Percentiles rank a stretch among this genome's conserved stretches.
Conservation (phyloP, 2,113 vertebrate species). For the Otus sunia region DNA sequence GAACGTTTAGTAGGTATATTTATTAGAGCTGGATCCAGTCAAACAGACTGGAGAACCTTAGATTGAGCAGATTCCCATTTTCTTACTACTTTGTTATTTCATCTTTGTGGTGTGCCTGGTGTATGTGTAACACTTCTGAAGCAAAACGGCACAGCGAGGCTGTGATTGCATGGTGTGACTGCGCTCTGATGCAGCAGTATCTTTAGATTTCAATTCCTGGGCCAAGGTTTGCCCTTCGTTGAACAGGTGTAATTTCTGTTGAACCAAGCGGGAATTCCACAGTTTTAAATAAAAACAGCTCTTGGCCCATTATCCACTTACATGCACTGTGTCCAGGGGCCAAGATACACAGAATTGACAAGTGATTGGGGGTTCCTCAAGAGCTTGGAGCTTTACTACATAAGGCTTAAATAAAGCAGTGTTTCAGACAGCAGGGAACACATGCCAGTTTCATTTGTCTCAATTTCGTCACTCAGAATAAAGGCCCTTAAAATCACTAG, state of each 20-base stretch:
- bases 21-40: background rate
- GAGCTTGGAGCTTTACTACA: background rate
- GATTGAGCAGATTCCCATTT: background rate
- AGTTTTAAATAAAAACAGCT: slow-evolving; percentile 29
- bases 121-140: background rate
- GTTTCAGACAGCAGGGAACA: slow-evolving; percentile 13
- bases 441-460: slow-evolving; percentile 13
- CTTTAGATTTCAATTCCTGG: background rate
- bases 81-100: background rate
- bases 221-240: background rate
- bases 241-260: slow-evolving; percentile 46
- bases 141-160: background rate
- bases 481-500: slow-evolving; percentile 37
- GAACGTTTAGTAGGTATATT: background rate
- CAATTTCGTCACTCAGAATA: slow-evolving; percentile 26
- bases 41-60: background rate
- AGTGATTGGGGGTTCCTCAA: slow-evolving; percentile 32
- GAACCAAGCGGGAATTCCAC: background rate
- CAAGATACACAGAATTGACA: slow-evolving; percentile 36
- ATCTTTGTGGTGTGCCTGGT: background rate
- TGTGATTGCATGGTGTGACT: background rate
- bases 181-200: background rate
- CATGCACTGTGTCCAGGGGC: background rate
- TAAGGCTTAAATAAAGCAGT: background rate
- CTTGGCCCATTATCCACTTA: slow-evolving; percentile 41